Base-by-base conservation (phyloP, 2,888 invertebrate species). In the Euplexia lucipara region DNA sequence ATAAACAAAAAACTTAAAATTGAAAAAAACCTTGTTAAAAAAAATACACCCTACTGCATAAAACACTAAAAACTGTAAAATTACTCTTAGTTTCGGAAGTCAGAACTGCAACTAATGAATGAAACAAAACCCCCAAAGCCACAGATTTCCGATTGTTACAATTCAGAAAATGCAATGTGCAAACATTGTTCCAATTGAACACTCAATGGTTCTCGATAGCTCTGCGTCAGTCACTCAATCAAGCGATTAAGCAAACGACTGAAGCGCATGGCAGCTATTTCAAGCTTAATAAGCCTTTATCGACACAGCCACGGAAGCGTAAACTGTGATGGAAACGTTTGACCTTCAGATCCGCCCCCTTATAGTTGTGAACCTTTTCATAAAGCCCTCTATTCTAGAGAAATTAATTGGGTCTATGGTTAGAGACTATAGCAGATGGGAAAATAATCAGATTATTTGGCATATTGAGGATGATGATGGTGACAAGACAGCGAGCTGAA, bases 261-360 rank as follows among this genome's bases (percentile, higher is more conserved):
- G 26, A 53, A 54, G 58, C 58, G 32, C 49, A 41, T 18, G 22
- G 6, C 10, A 47, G 42, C 14, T 63, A 61, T 49, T 35, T 59
- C 70, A 57, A 65, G 60, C 48, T 14, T 22, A 7, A 6, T 3
- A 10, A n/a, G 5, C 42, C 18, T 37, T 5, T 12, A 42, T 51
- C 34, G n/a, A 59, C 16, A 59, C 16, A 39, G 12, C 5, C 47
- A 45, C 3, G 12, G 59, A 44, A 65, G 51, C 60, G 22, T 74
- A 9, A 74, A 77, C 48, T 58, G 65, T 72, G 57, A 42, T 49
- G 41, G 32, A 64, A 49, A 39, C 22, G 30, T 30, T 44, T 56
- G 71, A 56, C 64, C 57, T 77, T 70, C 56, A 64, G n/a, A 47
- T 34, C 16, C 12, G n/a, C 20, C 18, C 49, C 45, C 9, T 54